Base-by-base conservation (phyloP, 1,140 invertebrate species). In the Gonioctena quinquepunctata region DNA sequence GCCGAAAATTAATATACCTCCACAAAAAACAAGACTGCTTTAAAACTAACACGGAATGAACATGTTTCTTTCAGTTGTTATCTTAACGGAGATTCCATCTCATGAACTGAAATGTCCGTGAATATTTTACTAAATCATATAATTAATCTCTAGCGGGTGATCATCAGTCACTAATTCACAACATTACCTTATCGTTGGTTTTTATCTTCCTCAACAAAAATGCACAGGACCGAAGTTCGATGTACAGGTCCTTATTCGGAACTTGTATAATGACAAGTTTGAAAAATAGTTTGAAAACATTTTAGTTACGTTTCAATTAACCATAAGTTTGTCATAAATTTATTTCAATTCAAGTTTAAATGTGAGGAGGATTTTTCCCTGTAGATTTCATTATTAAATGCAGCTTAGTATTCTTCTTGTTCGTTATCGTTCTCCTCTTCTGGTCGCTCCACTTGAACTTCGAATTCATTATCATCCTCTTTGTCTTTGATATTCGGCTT, bases 121-220 rank as follows among this genome's bases (percentile, higher is more conserved):
- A 54, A 54, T 54, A 54, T 23, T 54, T 18, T 18, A 54, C 52
- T 18, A 16, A 54, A 54, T 54, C n/a, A 54, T 18, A 54, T 54
- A 54, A 54, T 54, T 54, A 54, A 54, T 54, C 50, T 54, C 21
- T 54, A 8, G 21, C 18, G 50, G 33, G 16, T 54, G 50, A 54
- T 54, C 50, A 54, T 54, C 50, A 54, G 50, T 54, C 50, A 54
- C 50, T 54, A 54, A 54, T 54, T 54, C 50, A 54, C 50, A 54
- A 54, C 50, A 54, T 54, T 54, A 54, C 50, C 50, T 54, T 54
- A 54, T 54, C 52, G n/a, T 54, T 4, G n/a, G 52, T 54, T 54
- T 8, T 42, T n/a, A 42, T 42, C 33, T n/a, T n/a, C n/a, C n/a
- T n/a, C n/a, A n/a, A n/a, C 33, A 42, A n/a, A 42, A 42, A 8